Base-by-base conservation (phyloP, 2,113 vertebrate species). In the Thalassarche chlororhynchos region DNA sequence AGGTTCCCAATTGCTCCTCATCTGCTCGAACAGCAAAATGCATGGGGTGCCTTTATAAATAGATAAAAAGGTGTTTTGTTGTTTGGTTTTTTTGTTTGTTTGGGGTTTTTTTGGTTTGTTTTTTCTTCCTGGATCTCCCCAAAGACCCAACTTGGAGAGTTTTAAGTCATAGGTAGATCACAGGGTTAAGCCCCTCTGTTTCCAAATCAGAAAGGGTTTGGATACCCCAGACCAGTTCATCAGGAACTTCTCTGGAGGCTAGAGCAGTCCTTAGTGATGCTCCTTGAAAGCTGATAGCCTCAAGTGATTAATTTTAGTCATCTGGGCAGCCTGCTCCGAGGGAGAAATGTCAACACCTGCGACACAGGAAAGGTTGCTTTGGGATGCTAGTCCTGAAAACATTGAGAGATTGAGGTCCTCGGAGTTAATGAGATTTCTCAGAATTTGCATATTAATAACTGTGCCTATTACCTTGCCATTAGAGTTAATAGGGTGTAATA, bases 371-470 rank as follows among this genome's bases (percentile, higher is more conserved):
- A 17, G 25, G 32, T 52, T 36, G 9, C 49, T 82, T 52, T 10
- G 55, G 58, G 60, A 66, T 8, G 19, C 32, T 17, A 20, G 10
- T 34, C 77, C 77, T 44, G 74, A 23, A 29, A 55, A 47, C 51
- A 17, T 3, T 1, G 11, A 34, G 28, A 76, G 29, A 4, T 5
- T 29, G 32, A 92, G 34, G 47, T 51, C 81, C 57, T 74, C 12
- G 65, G 52, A 51, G 26, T 58, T 96, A 94, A 96, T 86, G 79
- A 90, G 71, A 66, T 90, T 60, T 47, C 69, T 69, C 40, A 70
- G 23, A 49, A 95, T 97, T 93, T 96, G 87, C 96, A 95, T 96
- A 60, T 92, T 94, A 89, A 93, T 89, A 91, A 84, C 75, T 6
- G 14, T 16, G 12, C 64, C 70, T 69, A 44, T 93, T 78, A 83